Evolutionary conservation across 2,888 invertebrate species (phyloP), one percentile per base, ranked within the genome.

Genomic region (Agapostemon virescens): DNA sequence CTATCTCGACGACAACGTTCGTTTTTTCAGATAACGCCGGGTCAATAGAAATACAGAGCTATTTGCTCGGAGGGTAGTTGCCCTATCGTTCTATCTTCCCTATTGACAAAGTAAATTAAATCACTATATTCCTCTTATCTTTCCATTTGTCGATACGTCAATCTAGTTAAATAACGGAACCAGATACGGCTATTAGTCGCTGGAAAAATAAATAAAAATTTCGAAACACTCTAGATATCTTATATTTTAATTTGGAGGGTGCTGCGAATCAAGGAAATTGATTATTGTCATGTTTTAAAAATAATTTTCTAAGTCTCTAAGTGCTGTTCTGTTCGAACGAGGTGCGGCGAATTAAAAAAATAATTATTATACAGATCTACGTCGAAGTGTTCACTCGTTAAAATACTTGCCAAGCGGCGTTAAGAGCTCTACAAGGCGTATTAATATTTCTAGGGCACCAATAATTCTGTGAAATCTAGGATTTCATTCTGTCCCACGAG

Each of bases 401-500:
- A 17, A 55, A 55, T 17, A 17, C 6, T 26, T 26, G 55, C 3
- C 15, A 26, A 55, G 2, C 26, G 15, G 7, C 17, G 26, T 55
- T 55, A 3, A 33, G 33, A 1, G 30, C 3, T 30, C 61, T 20
- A 20, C 17, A 20, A n/a, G 61, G 9, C 17, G n/a, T 20, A 20
- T 36, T n/a, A 45, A 33, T 30, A 26, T 42, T 40, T 30, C 69
- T 68, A 81, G 6, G 61, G 61, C 20, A 67, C 36, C 23, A 74
- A 17, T 33, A 68, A 17, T 0, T 79, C 23, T 1, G 69, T 20
- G 74, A 88, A 84, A 70, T 88, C 88, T 42, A 85, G 84, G 36
- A 88, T 67, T 69, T 90, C 90, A 36, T 87, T 88, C 58, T 90
- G 89, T 1, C 90, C 91, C 23, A 91, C 67, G 55, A 92, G 86